Evolutionary conservation across 2,113 vertebrate species (phyloP).

Genomic region (Cynoglossus semilaevis): DNA sequence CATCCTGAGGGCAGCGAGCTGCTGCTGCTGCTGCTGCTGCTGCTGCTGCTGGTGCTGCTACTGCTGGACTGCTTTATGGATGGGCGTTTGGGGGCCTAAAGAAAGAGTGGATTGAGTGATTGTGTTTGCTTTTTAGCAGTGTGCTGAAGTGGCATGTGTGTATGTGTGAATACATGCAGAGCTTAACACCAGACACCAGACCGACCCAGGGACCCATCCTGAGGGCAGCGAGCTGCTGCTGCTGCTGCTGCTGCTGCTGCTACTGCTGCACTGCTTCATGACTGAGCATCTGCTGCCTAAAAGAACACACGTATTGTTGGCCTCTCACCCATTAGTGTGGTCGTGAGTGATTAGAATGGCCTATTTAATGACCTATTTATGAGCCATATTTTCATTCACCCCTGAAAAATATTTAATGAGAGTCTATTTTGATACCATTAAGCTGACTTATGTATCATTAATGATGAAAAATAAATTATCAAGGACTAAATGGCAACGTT

Average conservation of each 20-base stretch:
- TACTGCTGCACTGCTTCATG: too few relatives aligned
- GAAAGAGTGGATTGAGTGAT: slow-evolving; percentile 26
- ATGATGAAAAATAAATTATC: neutral
- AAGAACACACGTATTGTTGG: slow-evolving; percentile 42
- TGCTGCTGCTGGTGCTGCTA: slow-evolving; percentile 25
- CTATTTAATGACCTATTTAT: slow-evolving; percentile 64
- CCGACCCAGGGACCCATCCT: slow-evolving; percentile 54
- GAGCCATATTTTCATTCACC: slow-evolving; percentile 8
- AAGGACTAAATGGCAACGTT: too few relatives aligned
- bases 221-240: slow-evolving; percentile 41
- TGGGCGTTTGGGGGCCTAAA: slow-evolving; percentile 67
- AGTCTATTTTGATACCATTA: neutral
- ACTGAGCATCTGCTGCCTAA: slow-evolving; percentile 66
- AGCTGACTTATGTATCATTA: slow-evolving; percentile 16
- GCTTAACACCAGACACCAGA: slow-evolving; percentile 51
- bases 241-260: slow-evolving; percentile 9
- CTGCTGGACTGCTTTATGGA: slow-evolving; percentile 56
- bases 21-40: slow-evolving; percentile 8
- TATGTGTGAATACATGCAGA: slow-evolving; percentile 26
- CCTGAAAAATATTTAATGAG: slow-evolving; percentile 3
- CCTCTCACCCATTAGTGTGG: slow-evolving; percentile 40
- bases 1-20: slow-evolving; percentile 55
- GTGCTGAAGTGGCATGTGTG: slow-evolving; percentile 9
- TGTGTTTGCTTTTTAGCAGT: slow-evolving; percentile 23
- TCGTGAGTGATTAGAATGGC: slow-evolving; percentile 34